Conservation (phyloP, 64 coral and sea anemone genomes). For the Platygyra sinensis region DNA sequence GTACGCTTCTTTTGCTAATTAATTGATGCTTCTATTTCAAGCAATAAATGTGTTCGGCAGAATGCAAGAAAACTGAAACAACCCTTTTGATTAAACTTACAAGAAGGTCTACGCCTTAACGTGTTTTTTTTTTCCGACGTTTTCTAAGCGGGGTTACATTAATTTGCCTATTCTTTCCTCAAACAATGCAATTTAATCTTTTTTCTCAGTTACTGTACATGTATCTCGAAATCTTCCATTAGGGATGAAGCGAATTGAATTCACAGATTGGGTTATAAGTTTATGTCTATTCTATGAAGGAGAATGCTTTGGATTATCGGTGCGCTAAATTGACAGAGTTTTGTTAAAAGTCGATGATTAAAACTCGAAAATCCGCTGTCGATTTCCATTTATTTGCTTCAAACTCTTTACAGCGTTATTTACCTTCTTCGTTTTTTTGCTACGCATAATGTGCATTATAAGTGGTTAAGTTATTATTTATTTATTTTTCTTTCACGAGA, state of each 20-base stretch:
- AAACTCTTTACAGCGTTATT: neutral
- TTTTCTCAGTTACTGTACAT: neutral
- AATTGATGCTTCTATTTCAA: neutral
- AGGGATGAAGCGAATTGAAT: neutral
- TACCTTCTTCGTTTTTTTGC: neutral
- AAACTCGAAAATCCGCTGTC: neutral
- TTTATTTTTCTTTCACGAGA: neutral
- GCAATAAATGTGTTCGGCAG: neutral
- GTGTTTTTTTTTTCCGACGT: neutral
- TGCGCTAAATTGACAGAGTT: too few relatives aligned
- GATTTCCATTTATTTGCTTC: neutral
- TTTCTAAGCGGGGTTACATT: neutral
- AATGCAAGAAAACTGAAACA: neutral
- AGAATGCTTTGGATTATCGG: too few relatives aligned
- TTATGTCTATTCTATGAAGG: neutral
- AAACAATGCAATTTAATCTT: neutral
- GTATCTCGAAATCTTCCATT: neutral
- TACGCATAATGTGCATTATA: neutral
- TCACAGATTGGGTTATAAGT: neutral
- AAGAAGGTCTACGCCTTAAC: neutral
- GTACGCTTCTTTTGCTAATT: neutral
- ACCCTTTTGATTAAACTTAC: neutral
- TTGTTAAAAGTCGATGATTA: neutral
- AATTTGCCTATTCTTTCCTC: neutral
- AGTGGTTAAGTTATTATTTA: slow-evolving; percentile 7